Evolutionary conservation across 2,797 vertebrate species (phyloP), one percentile per base, ranked within the genome.

Genomic region (Limosa lapponica): DNA sequence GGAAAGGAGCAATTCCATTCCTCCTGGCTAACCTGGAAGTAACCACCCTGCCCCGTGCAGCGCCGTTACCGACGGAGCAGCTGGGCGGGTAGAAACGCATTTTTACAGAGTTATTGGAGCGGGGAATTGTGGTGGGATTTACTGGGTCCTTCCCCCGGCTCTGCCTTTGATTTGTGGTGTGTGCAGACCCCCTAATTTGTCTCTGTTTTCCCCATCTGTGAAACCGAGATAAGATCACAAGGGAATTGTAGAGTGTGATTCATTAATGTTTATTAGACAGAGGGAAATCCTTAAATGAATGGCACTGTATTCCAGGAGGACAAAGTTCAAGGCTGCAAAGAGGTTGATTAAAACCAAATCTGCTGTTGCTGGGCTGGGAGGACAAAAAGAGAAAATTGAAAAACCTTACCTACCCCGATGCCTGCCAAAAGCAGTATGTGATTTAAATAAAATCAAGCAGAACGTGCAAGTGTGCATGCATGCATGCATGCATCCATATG

Each of bases 251-350:
- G 92, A 72, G 80, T 15, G 88, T 14, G 86, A 74, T 73, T 95
- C 91, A 93, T 96, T 96, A 84, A 89, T 84, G 90, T 84, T 94
- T 95, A 94, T 96, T 94, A 96, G 89, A 34, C 77, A 34, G 93
- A 83, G 91, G 91, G 91, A 96, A 95, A 95, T 92, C 93, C 82
- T 82, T 73, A 51, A 77, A 84, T 90, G 90, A 97, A 90, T 64
- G 87, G 89, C 62, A 3, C 51, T 46, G 54, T 94, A 72, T 94
- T 93, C 80, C 77, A 75, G 62, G 44, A 96, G 91, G 93, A 89
- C 91, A 96, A 94, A 93, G 94, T 94, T 95, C 86, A 91, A 44
- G 44, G 18, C 77, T 96, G 96, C 62, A 55, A 46, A 75, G 90
- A 43, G 86, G 74, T 14, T 87, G 94, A 96, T 95, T 95, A 95